Evolutionary conservation across 2,888 invertebrate genomes (phyloP), one percentile per base, ranked within the genome.

Genomic region (Cryptocephalus primarius): DNA sequence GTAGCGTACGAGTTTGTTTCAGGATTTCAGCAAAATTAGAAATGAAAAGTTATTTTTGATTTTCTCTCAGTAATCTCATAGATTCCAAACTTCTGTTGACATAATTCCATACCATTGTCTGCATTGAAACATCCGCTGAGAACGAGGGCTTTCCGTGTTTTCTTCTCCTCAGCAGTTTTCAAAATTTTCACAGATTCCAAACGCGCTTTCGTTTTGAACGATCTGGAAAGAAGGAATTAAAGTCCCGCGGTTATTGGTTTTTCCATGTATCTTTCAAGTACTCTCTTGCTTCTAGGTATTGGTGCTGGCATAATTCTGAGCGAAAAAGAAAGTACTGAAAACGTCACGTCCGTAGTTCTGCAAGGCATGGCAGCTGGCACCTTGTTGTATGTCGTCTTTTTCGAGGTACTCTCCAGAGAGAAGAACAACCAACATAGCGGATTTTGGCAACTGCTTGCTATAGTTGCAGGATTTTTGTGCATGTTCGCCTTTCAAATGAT

Each of bases 341-440:
- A 70, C 45, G 67, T 75, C 0, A 70, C 73, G 0, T 74, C 76
- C 8, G 73, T 77, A 4, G 72, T 78, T 13, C 69, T 79, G 2
- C 83, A 86, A 66, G 85, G 84, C 8, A 75, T 87, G 72, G 86
- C 87, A 0, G 82, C 83, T 43, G 88, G 88, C 8, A 88, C 88
- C 0, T 75, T 88, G 43, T 70, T 88, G 10, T 88, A 86, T 69
- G 84, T 88, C 10, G 85, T 86, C 1, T 85, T 86, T 69, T 86
- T 88, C 68, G 88, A 88, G 68, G 81, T 88, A n/a, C 72, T 88
- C 11, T 82, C 84, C 8, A 74, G 85, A 49, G 86, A 87, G 58
- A 71, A 75, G 22, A 72, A 73, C 50, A 78, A 77, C 60, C 70
- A 70, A 34, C 77, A 77, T 56, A 75, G 75, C 48, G 79, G 79